These are phyloP conservation scores for Ataeniobius toweri DNA, from an alignment of 2,797 vertebrate genomes.

Conservation along the genomic window DNA sequence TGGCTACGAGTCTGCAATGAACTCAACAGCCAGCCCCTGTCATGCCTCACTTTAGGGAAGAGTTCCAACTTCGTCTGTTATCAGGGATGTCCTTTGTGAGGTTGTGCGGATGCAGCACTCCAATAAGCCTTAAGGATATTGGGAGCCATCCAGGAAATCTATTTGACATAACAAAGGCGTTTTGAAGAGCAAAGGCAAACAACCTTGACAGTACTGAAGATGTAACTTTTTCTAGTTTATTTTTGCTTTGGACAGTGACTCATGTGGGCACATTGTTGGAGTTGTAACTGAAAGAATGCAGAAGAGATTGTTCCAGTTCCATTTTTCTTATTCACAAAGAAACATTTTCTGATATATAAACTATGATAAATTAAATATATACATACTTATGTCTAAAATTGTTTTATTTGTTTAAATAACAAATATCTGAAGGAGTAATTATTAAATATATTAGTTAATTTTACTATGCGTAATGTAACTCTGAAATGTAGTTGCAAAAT, in stretches of 20 bases:
- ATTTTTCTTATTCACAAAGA: not conserved
- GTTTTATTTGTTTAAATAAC: not conserved
- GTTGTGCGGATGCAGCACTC: constrained; percentile 66
- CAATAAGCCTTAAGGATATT: constrained; percentile 77
- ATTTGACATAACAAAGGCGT: constrained; percentile 77
- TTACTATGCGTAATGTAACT: not conserved
- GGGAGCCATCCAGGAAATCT: constrained; percentile 77
- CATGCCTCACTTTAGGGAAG: constrained; percentile 62
- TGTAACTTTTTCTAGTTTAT: constrained; percentile 41
- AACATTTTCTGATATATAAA: not conserved
- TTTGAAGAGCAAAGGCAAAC: constrained; percentile 75
- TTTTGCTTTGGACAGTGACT: constrained; percentile 23
- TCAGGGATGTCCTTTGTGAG: constrained; percentile 76
- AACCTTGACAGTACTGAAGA: constrained; percentile 56
- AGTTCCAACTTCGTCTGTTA: constrained; percentile 72
- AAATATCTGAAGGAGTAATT: not conserved
- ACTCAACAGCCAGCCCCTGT: constrained; percentile 17
- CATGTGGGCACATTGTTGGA: constrained; percentile 2
- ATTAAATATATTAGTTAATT: not conserved
- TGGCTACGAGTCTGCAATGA: constrained; percentile 42
- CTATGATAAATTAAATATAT: not conserved
- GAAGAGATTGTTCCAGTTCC: not conserved
- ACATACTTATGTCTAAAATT: not conserved
- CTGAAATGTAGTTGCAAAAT: not conserved
- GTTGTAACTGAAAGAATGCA: not conserved